Evolutionary conservation across 2,113 vertebrate species (phyloP).

Genomic region (Shinisaurus crocodilurus): DNA sequence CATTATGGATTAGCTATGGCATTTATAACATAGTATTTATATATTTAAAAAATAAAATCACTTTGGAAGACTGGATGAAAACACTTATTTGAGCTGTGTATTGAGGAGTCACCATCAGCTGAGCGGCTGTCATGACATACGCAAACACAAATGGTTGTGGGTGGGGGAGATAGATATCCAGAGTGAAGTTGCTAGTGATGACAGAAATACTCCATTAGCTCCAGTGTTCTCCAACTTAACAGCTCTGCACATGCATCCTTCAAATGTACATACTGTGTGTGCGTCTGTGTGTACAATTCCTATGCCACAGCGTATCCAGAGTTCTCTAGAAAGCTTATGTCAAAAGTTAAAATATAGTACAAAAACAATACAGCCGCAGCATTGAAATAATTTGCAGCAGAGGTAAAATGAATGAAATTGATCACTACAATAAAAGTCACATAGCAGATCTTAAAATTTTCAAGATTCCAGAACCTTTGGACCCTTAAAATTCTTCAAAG

Average conservation of each 20-base stretch:
- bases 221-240: not conserved
- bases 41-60: not conserved
- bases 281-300: too few relatives aligned
- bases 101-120: conserved; percentile 33
- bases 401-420: too few relatives aligned
- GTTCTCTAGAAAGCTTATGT: too few relatives aligned
- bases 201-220: not conserved
- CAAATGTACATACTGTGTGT: not conserved
- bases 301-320: too few relatives aligned
- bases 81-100: conserved; percentile 6
- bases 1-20: not conserved
- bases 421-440: too few relatives aligned
- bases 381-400: too few relatives aligned
- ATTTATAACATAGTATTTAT: not conserved
- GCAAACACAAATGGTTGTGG: conserved; percentile 27
- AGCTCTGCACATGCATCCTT: not conserved
- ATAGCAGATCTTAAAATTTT: too few relatives aligned
- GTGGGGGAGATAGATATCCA: conserved; percentile 22
- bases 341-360: too few relatives aligned
- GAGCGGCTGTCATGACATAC: conserved; percentile 36
- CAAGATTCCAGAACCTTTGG: too few relatives aligned
- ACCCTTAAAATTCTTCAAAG: too few relatives aligned
- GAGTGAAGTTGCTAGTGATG: not conserved
- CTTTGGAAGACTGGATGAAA: conserved; percentile 17
- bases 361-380: too few relatives aligned